Evolutionary conservation across 2,888 invertebrate species (phyloP).

Genomic region (Cremastinae sp.): DNA sequence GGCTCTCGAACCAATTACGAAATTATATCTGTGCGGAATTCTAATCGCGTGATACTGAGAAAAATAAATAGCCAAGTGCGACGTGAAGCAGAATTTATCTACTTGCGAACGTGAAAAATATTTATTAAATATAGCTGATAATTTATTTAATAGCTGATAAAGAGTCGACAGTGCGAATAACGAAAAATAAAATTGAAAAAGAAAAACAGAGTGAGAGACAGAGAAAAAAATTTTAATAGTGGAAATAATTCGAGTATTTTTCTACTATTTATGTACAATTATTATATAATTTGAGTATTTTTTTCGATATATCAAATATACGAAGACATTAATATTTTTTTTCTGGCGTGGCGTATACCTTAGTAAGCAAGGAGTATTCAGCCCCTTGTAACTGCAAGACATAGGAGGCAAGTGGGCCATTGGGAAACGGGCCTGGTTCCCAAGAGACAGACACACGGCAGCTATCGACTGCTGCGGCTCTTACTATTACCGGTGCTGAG

Average conservation of each 20-base stretch:
- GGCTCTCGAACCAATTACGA: constrained; percentile 48
- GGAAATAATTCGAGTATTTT: constrained; percentile 20
- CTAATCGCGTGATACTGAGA: not conserved
- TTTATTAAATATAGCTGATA: not conserved
- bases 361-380: constrained; percentile 83
- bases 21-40: constrained; percentile 30
- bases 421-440: constrained; percentile 92
- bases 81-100: constrained; percentile 28
- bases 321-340: constrained; percentile 37
- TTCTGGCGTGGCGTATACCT: constrained; percentile 82
- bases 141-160: constrained; percentile 2
- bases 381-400: constrained; percentile 85
- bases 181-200: not conserved
- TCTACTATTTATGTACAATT: too few species aligned
- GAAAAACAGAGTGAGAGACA: constrained; percentile 18
- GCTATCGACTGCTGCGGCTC: constrained; percentile 90
- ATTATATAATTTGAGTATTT: too few species aligned
- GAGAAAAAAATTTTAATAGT: constrained; percentile 16
- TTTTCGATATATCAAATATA: constrained; percentile 5
- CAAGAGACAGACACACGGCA: constrained; percentile 93
- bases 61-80: constrained; percentile 23
- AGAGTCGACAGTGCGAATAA: too few species aligned
- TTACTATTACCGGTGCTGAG: constrained; percentile 88
- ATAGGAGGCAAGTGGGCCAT: constrained; percentile 94
- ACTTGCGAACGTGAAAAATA: not conserved